Evolutionary conservation across 2,888 invertebrate species (phyloP), one percentile per base, ranked within the genome.

Genomic region (Acanthosepion lycidas): DNA sequence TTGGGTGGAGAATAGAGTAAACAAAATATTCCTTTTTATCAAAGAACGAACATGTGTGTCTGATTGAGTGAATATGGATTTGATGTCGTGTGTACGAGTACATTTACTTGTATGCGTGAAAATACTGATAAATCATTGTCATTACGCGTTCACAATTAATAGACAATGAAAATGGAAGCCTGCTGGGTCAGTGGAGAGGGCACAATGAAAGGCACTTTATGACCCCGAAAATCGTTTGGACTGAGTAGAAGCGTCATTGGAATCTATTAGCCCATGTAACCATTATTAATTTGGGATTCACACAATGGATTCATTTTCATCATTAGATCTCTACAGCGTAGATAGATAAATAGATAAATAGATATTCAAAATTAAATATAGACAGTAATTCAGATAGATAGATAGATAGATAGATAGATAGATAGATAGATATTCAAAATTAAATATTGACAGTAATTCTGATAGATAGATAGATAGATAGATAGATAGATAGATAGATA

Each of bases 381-480:
- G 42, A 42, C 42, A 42, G 42, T 42, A 42, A 42, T 42, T 42
- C 42, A 3, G 78, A 78, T 78, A 78, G 78, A 78, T 78, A 78
- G 78, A 78, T 78, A 64, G 64, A 64, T 64, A 64, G 64, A 64
- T 78, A n/a, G n/a, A n/a, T n/a, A n/a, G n/a, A n/a, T n/a, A n/a
- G n/a, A n/a, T n/a, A 78, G 78, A 78, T 78, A 78, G 78, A 78
- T 78, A 78, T n/a, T n/a, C n/a, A n/a, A n/a, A n/a, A n/a, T n/a
- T n/a, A n/a, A n/a, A n/a, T n/a, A n/a, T n/a, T n/a, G n/a, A n/a
- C n/a, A n/a, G n/a, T n/a, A n/a, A n/a, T n/a, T n/a, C n/a, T n/a
- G 78, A 78, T 78, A 78, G 78, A 78, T 78, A 78, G 78, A 78
- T 78, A n/a, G n/a, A n/a, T 78, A 78, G 78, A 78, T 78, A 78